Evolutionary conservation across 2,797 vertebrate genomes (phyloP).

Genomic region (Myotis planiceps): DNA sequence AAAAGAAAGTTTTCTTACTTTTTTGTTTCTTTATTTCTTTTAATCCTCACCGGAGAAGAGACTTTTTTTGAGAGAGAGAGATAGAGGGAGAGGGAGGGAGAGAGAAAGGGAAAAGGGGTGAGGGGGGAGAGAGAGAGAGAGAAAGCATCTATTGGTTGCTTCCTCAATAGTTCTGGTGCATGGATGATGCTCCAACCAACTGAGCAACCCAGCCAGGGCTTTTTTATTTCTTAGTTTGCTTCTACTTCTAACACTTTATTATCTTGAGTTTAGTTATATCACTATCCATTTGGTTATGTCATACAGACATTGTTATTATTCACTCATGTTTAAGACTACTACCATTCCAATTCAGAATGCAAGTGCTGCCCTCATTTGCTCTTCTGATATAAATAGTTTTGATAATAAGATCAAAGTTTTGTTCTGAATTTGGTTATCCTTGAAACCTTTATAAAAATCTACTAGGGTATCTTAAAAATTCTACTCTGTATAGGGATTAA

Average conservation of each 20-base stretch:
- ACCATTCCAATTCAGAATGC: background rate
- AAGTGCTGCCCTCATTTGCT: background rate
- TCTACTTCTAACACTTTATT: background rate
- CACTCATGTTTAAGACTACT: background rate
- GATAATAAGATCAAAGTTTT: slow-evolving; percentile 35
- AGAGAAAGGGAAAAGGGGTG: background rate
- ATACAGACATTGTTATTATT: background rate
- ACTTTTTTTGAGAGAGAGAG: background rate
- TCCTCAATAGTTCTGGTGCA: background rate
- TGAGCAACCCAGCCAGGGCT: background rate
- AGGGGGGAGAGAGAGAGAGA: too few species aligned
- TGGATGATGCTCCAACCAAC: background rate
- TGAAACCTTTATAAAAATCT: slow-evolving; percentile 37
- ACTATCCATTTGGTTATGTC: background rate
- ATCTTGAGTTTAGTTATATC: background rate
- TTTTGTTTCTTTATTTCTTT: background rate
- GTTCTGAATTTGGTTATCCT: slow-evolving; percentile 20
- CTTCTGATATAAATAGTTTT: slow-evolving; percentile 35
- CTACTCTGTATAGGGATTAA: slow-evolving; percentile 9
- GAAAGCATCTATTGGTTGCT: background rate
- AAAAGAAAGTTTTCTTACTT: background rate
- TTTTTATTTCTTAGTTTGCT: background rate
- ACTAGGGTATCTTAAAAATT: slow-evolving; percentile 53
- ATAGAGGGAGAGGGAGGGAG: too few species aligned
- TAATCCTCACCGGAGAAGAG: background rate